Percentiles rank a stretch among this genome's conserved stretches.
Conservation (phyloP, 2,113 vertebrate species). For the Lathamus discolor region DNA sequence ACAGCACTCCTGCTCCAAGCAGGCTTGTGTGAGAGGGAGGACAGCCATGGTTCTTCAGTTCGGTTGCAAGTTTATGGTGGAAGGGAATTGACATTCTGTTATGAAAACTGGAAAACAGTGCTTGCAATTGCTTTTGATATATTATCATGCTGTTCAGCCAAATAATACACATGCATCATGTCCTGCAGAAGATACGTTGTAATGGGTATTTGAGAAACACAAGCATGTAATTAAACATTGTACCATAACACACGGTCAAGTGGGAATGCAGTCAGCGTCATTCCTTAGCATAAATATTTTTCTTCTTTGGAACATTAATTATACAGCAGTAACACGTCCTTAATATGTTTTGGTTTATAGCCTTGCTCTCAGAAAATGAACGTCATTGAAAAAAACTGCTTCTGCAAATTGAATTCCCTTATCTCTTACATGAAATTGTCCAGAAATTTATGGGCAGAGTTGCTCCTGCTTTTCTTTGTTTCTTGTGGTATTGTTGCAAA, state of each 20-base stretch:
- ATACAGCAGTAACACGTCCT: not conserved
- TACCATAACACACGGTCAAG: not conserved
- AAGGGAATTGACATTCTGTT: not conserved
- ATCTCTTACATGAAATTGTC: not conserved
- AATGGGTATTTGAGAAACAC: slow-evolving; percentile 1
- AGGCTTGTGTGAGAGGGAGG: not conserved
- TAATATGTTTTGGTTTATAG: not conserved
- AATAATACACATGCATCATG: not conserved
- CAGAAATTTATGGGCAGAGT: not conserved
- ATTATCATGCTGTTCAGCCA: not conserved
- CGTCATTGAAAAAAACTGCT: not conserved
- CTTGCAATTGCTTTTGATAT: not conserved
- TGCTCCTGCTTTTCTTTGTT: not conserved
- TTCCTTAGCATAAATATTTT: slow-evolving; percentile 29
- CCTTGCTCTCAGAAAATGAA: not conserved
- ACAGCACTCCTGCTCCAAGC: not conserved
- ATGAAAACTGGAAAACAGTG: not conserved
- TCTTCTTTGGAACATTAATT: slow-evolving; percentile 24
- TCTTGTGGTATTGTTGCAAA: not conserved
- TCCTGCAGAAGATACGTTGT: not conserved
- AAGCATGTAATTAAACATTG: not conserved
- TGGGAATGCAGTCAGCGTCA: not conserved
- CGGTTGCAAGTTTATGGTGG: not conserved
- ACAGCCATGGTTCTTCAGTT: not conserved
- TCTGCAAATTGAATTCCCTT: not conserved